Conservation (phyloP, 2,113 vertebrate genomes). For the Epinephelus cyanopodus region DNA sequence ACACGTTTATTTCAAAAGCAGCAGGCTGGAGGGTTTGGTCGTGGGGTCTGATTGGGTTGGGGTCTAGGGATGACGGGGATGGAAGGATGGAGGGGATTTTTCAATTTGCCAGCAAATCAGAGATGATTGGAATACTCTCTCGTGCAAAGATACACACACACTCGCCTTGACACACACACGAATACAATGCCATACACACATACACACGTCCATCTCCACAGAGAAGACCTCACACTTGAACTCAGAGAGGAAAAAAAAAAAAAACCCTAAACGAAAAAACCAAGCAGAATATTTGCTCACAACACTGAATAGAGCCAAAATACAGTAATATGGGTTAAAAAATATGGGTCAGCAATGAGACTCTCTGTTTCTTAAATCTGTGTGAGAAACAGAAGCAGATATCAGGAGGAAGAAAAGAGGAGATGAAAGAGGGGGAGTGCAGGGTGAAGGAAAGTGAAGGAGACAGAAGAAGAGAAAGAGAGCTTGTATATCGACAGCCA, state of each 20-base stretch:
- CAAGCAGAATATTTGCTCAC: slow-evolving; percentile 4
- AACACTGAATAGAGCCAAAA: slow-evolving; percentile 6
- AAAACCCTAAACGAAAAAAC: background rate
- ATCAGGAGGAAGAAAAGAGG: background rate
- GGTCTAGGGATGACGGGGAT: slow-evolving; percentile 62
- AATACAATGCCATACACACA: slow-evolving; percentile 33
- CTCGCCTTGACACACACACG: background rate
- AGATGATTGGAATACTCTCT: slow-evolving; percentile 70
- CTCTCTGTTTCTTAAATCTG: slow-evolving; percentile 13
- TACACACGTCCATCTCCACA: background rate
- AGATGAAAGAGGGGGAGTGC: background rate
- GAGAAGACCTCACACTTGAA: slow-evolving; percentile 29
- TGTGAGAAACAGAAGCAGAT: slow-evolving; percentile 7
- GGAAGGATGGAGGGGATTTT: slow-evolving; percentile 68
- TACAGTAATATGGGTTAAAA: slow-evolving; percentile 20
- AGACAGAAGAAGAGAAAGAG: slow-evolving; percentile 35
- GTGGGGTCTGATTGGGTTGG: slow-evolving; percentile 69
- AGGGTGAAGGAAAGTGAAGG: slow-evolving; percentile 27
- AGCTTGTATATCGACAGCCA: slow-evolving; percentile 48
- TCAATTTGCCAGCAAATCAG: slow-evolving; percentile 77
- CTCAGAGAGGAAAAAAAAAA: background rate
- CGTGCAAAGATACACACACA: slow-evolving; percentile 13
- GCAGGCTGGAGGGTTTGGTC: slow-evolving; percentile 54
- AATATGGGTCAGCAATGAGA: slow-evolving; percentile 27
- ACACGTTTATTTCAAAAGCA: slow-evolving; percentile 55